These are phyloP conservation scores for Passer domesticus DNA, from an alignment of 2,113 vertebrate genomes.

Conservation along the genomic window DNA sequence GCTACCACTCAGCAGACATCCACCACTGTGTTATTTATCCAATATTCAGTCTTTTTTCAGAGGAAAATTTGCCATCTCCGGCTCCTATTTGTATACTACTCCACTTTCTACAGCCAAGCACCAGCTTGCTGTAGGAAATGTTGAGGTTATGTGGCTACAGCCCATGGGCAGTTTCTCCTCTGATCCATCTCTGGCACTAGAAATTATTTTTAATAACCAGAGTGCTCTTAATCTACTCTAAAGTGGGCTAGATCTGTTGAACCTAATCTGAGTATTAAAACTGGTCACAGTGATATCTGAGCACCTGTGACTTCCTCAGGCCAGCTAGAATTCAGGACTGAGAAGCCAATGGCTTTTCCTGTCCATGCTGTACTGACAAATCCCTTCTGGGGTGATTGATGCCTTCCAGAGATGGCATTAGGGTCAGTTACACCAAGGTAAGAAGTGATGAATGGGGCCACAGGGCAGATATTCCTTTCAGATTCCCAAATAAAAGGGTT, in stretches of 20 bases:
- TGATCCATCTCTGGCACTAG: neutral
- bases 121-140: neutral
- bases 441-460: neutral
- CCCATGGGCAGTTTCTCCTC: neutral
- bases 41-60: neutral
- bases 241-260: slow-evolving; percentile 26
- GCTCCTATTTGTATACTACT: neutral
- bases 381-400: slow-evolving; percentile 10
- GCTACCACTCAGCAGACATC: slow-evolving; percentile 8
- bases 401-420: neutral
- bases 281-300: slow-evolving; percentile 40
- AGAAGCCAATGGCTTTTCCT: slow-evolving; percentile 40
- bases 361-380: neutral
- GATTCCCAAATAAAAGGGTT: neutral
- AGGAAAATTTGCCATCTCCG: slow-evolving; percentile 18
- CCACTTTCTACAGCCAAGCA: neutral
- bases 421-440: neutral
- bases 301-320: slow-evolving; percentile 52
- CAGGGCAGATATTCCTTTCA: neutral
- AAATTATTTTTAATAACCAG: slow-evolving; percentile 42
- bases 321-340: slow-evolving; percentile 29
- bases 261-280: slow-evolving; percentile 46
- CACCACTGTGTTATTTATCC: slow-evolving; percentile 29
- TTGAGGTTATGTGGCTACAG: neutral
- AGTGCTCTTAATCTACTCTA: slow-evolving; percentile 29